Evolutionary conservation across 2,888 invertebrate species (phyloP).

Genomic region (Clusia tigrina): DNA sequence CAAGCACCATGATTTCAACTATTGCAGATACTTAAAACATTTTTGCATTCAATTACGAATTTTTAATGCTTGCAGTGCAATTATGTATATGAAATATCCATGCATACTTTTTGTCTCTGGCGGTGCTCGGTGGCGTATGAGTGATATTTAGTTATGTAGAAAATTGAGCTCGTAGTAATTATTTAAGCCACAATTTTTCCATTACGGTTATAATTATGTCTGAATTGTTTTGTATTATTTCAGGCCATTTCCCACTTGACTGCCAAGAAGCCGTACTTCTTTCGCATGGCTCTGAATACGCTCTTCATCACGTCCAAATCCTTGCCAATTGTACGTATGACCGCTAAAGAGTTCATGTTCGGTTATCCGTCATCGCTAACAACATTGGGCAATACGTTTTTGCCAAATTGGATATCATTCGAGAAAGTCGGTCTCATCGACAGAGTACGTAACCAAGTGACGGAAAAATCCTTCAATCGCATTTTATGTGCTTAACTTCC

Average conservation of each 20-base stretch:
- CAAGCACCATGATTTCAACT: too few species aligned
- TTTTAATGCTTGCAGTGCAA: too few species aligned
- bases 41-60: too few species aligned
- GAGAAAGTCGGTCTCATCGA: conserved; percentile 89
- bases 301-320: conserved; percentile 74
- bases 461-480: neutral
- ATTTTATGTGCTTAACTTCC: neutral
- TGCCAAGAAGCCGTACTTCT: conserved; percentile 71
- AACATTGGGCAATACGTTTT: conserved; percentile 81
- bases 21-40: too few species aligned
- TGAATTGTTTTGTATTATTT: conserved; percentile 46
- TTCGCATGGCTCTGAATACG: conserved; percentile 75
- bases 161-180: too few species aligned
- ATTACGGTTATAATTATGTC: too few species aligned
- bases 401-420: conserved; percentile 86
- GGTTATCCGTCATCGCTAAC: conserved; percentile 84
- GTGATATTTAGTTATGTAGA: too few species aligned
- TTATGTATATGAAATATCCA: too few species aligned
- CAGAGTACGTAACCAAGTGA: conserved; percentile 70
- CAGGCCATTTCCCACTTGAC: conserved; percentile 86
- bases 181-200: too few species aligned
- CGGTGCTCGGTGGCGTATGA: too few species aligned
- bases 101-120: too few species aligned
- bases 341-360: conserved; percentile 88
- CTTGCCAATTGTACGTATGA: conserved; percentile 79